Base-by-base conservation (phyloP, 2,797 vertebrate species). In the Taeniopygia guttata region DNA sequence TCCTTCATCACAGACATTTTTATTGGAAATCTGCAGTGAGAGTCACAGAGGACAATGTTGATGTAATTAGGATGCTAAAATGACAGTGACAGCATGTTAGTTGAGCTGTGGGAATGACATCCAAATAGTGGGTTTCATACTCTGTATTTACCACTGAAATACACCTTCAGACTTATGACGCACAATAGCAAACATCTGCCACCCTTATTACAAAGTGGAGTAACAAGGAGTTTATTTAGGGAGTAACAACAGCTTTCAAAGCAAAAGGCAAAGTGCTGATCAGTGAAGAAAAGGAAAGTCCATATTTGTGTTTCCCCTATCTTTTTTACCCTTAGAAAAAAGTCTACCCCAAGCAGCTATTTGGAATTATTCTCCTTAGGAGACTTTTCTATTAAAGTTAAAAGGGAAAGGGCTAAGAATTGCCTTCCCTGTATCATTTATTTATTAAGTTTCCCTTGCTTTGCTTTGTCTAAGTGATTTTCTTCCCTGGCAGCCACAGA, bases 41-140 rank as follows among this genome's bases (percentile, higher is more conserved):
- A 93, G 79, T 91, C 91, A 96, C 75, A 84, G 89, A 95, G 84
- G 89, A 94, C 84, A 81, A 85, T 69, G 76, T 52, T 94, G 92
- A 72, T 94, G 89, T 52, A 93, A 94, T 95, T 94, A 93, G 48
- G 78, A 68, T 59, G 40, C 69, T 89, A 66, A 95, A 96, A 93
- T 87, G 79, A 91, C 87, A 93, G 84, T 87, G 84, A 87, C 87
- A 95, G 75, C 69, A 56, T 46, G 58, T 73, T 88, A 89, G 76
- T n/a, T 1, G 12, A 93, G 81, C 87, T 78, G 48, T 78, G 82
- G 76, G 66, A 95, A 87, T 49, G 69, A 62, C 84, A 92, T 78
- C 85, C 76, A 93, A 87, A 93, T 78, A 64, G 36, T 67, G 29
- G 83, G 62, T 92, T 89, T 89, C 52, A 66, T 63, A 40, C 46